A percentile compares a stretch with the other conserved stretches of the same genome.
Evolutionary conservation across 2,113 vertebrate species (phyloP).

Genomic region (Cottus gobio): DNA sequence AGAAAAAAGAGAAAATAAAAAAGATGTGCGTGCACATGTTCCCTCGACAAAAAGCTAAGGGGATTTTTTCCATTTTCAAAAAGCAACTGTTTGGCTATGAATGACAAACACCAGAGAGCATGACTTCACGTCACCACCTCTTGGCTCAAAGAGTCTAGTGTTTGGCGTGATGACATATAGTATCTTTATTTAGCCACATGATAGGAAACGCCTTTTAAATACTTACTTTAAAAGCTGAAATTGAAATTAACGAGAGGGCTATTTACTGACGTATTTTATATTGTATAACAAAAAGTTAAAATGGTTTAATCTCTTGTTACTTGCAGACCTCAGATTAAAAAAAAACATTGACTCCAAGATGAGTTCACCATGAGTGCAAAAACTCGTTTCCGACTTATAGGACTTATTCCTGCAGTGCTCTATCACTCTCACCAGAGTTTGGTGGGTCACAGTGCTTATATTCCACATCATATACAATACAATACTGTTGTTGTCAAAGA

Average conservation of each 20-base stretch:
- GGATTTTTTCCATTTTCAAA: neutral
- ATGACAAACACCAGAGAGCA: neutral
- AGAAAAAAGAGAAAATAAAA: conserved; percentile 14
- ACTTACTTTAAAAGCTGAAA: no score
- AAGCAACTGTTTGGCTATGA: neutral
- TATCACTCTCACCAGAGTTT: conserved; percentile 10
- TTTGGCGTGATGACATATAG: neutral
- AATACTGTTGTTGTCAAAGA: conserved; percentile 42
- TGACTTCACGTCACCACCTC: neutral
- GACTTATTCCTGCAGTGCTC: neutral
- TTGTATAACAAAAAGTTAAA: neutral
- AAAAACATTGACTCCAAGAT: no score
- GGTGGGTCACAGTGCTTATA: neutral
- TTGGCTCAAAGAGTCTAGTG: neutral
- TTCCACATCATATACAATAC: neutral
- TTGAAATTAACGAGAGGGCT: no score
- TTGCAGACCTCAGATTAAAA: no score
- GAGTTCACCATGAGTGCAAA: neutral
- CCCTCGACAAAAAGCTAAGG: neutral
- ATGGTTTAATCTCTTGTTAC: neutral
- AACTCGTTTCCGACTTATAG: neutral
- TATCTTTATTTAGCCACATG: neutral
- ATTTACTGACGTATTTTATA: neutral
- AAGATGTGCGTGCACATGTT: neutral
- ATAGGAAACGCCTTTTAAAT: neutral